These are phyloP conservation scores for Pluvialis apricaria DNA, from an alignment of 2,113 vertebrate genomes.

Conservation along the genomic window DNA sequence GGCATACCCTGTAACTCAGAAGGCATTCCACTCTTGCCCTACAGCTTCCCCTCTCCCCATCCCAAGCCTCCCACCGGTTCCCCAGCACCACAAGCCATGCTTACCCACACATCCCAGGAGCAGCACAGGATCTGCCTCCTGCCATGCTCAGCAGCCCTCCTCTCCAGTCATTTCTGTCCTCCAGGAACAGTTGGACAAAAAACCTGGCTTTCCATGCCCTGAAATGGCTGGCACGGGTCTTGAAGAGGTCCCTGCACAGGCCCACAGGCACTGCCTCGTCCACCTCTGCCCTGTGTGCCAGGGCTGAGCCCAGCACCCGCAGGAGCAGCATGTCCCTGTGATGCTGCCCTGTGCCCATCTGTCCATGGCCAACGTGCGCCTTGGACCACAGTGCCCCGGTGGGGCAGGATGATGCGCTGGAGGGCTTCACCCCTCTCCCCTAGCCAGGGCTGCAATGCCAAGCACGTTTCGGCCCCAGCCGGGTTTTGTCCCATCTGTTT, in stretches of 20 bases:
- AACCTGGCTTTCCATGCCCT: neutral
- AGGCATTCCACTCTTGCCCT: neutral
- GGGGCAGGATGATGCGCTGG: neutral
- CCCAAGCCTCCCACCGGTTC: fast-evolving
- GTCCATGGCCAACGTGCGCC: fast-evolving
- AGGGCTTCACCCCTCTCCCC: neutral
- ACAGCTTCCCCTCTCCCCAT: neutral
- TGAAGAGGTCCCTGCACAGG: fast-evolving
- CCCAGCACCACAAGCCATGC: neutral
- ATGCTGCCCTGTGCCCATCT: fast-evolving
- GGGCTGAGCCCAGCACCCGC: neutral
- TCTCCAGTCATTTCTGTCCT: neutral
- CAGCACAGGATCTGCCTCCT: neutral
- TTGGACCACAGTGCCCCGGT: fast-evolving
- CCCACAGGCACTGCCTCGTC: fast-evolving
- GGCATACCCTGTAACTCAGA: neutral
- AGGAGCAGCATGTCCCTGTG: neutral
- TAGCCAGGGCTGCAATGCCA: neutral
- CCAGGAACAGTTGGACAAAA: neutral
- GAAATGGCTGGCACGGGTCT: fast-evolving
- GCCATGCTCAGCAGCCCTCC: neutral
- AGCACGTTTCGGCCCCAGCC: fast-evolving
- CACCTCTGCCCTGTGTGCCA: neutral
- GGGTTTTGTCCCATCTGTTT: conserved; percentile 2
- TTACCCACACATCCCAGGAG: neutral